Evolutionary conservation across 1,140 invertebrate genomes (phyloP), one percentile per base, ranked within the genome.

Genomic region (Brachionus plicatilis): DNA sequence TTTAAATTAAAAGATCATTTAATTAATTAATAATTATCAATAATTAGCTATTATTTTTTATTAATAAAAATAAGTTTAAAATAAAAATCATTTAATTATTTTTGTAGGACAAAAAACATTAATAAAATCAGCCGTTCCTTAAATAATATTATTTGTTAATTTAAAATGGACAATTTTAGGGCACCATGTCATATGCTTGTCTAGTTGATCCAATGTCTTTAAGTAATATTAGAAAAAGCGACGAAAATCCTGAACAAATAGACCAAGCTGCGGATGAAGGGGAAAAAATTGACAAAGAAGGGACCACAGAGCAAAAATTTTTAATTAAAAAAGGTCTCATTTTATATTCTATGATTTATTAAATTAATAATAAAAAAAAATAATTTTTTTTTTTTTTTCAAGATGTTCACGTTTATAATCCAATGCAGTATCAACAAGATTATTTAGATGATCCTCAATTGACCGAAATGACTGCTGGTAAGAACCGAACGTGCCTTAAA

Each of bases 401-500:
- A 68, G 27, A 68, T 68, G 29, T 4, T 41, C 1, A 7, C 14
- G 8, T 17, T 2, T 29, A 68, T 68, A 43, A 20, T 47, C 45
- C 41, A 29, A 14, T 33, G 27, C 50, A 84, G 37, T 97, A 97
- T 88, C 93, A 94, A 87, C 94, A 96, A 0, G 94, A 95, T 90
- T 91, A 96, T 50, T 89, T 98, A 27, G 96, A 98, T 89, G 96
- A 98, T 91, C 96, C 96, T 0, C 29, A 82, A 45, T 43, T 82
- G 27, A 82, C 79, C 0, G 96, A 98, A 90, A 90, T 98, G 14
- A 95, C 96, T 86, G 95, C 95, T 56, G 96, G 96, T 27, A 97
- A 96, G 89, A 96, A 98, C 90, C 91, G 95, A 84, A 98, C 95
- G 9, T 89, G 97, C 12, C 90, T 97, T n/a, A 96, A 95, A 2